A percentile compares a stretch with the other conserved stretches of the same genome.
These are phyloP conservation scores for Pseudomyrmex dendroicus DNA, from an alignment of 1,140 invertebrate genomes.

Conservation along the genomic window DNA sequence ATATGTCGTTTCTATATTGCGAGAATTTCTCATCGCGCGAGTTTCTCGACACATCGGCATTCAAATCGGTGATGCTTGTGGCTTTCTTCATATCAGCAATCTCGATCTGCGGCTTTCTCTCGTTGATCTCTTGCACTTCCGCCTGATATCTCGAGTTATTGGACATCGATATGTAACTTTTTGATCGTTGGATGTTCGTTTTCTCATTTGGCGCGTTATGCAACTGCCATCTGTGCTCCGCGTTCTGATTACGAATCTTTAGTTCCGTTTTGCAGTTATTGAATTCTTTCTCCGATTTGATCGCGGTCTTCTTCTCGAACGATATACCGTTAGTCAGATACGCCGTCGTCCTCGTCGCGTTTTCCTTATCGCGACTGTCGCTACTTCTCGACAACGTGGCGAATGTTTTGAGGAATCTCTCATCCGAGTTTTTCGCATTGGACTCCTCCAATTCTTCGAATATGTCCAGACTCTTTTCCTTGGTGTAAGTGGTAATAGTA, in stretches of 20 bases:
- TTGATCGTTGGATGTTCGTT: slow-evolving; percentile 78
- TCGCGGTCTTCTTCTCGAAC: not conserved
- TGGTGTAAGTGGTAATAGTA: slow-evolving; percentile 82
- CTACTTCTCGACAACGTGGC: slow-evolving; percentile 69
- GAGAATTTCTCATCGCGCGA: slow-evolving; percentile 78
- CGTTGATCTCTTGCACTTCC: slow-evolving; percentile 13
- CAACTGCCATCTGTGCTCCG: slow-evolving; percentile 47
- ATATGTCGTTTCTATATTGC: slow-evolving; percentile 80
- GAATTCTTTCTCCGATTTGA: not conserved
- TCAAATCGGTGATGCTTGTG: slow-evolving; percentile 70
- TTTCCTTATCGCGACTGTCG: slow-evolving; percentile 18
- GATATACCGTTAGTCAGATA: slow-evolving; percentile 32
- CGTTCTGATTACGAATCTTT: slow-evolving; percentile 40
- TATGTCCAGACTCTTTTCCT: slow-evolving; percentile 79
- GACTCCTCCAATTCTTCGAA: slow-evolving; percentile 74
- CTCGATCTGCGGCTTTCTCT: slow-evolving; percentile 13
- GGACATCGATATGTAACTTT: slow-evolving; percentile 79
- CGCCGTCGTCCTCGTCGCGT: not conserved
- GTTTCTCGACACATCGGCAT: slow-evolving; percentile 42
- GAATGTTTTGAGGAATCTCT: slow-evolving; percentile 67
- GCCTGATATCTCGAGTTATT: slow-evolving; percentile 76
- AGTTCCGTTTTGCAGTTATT: slow-evolving; percentile 50
- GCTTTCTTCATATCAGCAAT: slow-evolving; percentile 61
- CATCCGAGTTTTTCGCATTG: slow-evolving; percentile 28
- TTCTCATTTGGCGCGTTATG: slow-evolving; percentile 56